Base-by-base conservation (phyloP, 2,113 vertebrate genomes). In the Naja naja region DNA sequence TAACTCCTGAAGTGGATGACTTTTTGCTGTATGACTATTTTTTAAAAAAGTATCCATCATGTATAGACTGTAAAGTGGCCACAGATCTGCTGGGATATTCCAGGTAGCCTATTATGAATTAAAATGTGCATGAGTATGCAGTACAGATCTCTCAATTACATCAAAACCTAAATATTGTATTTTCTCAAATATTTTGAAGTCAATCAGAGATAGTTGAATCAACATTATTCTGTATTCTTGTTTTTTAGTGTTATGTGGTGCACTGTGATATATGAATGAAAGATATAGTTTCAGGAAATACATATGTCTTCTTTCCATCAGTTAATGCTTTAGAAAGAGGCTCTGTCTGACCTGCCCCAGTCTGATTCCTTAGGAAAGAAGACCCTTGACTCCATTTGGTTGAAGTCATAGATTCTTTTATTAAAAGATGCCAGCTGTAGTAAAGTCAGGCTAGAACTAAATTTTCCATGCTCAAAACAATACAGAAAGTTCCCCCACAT, bases 61-160 rank as follows among this genome's bases (percentile, higher is more conserved):
- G 98, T 97, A 98, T 98, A 96, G 98, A 98, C 95, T 98, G 98
- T 97, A 99, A 99, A 98, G 98, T 99, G 95, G 98, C 99, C 93
- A 98, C 98, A 20, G 98, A 99, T 95, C 97, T 98, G 91, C 98
- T 98, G 14, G 98, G 98, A 93, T 98, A 98, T 97, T 99, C 98
- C 91, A 98, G 98, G 98, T 99, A 98, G 88, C 92, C 89, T 5
- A 27, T 93, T 93, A 18, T 4, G 88, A 52, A 81, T 94, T 53
- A 23, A 93, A 85, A 34, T 39, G 69, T 20, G 69, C 16, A 18
- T 20, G 69, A 1, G 1, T 39, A 20, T 81, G 69, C 3, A 39
- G 39, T 81, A 81, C 34, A 43, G 34, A 81, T 81, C 0, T 58
- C 0, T 1, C 14, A 92, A 23, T 53, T 10, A 23, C 47, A n/a